Evolutionary conservation across 2,888 invertebrate species (phyloP).

Genomic region (Poecilus cupreus): DNA sequence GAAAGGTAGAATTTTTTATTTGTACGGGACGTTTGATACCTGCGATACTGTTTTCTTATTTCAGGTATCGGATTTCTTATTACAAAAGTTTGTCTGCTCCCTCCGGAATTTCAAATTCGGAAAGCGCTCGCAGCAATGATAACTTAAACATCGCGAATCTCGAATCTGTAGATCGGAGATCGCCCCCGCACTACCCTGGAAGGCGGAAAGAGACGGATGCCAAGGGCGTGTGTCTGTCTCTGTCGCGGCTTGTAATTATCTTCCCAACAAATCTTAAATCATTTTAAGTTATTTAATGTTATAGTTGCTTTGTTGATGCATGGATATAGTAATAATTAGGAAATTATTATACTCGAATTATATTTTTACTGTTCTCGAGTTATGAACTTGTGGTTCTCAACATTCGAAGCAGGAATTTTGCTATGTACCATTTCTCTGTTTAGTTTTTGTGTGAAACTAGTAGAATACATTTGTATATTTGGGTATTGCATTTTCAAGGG

Average conservation of each 20-base stretch:
- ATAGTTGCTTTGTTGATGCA: not conserved
- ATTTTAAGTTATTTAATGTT: slow-evolving; percentile 15
- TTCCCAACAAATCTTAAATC: slow-evolving; percentile 15
- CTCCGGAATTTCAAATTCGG: slow-evolving; percentile 44
- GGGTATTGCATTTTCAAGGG: too few species aligned
- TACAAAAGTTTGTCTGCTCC: slow-evolving; percentile 37
- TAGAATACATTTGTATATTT: too few species aligned
- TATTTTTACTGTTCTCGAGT: too few species aligned
- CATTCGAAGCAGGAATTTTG: too few species aligned
- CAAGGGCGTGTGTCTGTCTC: not conserved
- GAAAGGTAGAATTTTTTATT: slow-evolving; percentile 34
- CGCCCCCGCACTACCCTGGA: not conserved
- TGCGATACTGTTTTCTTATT: slow-evolving; percentile 32
- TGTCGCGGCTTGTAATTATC: not conserved
- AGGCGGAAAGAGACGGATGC: not conserved
- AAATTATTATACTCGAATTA: slow-evolving; percentile 9
- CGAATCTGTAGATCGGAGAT: slow-evolving; percentile 4
- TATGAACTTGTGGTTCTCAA: too few species aligned
- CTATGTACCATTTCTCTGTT: too few species aligned
- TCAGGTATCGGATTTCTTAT: slow-evolving; percentile 53
- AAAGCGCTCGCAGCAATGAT: slow-evolving; percentile 37
- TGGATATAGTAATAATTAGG: slow-evolving; percentile 11
- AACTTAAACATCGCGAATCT: slow-evolving; percentile 40
- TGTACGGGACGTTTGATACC: slow-evolving; percentile 32
- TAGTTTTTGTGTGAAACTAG: too few species aligned